These are phyloP conservation scores for Amiota minor DNA, from an alignment of 2,888 invertebrate genomes.

Conservation along the genomic window DNA sequence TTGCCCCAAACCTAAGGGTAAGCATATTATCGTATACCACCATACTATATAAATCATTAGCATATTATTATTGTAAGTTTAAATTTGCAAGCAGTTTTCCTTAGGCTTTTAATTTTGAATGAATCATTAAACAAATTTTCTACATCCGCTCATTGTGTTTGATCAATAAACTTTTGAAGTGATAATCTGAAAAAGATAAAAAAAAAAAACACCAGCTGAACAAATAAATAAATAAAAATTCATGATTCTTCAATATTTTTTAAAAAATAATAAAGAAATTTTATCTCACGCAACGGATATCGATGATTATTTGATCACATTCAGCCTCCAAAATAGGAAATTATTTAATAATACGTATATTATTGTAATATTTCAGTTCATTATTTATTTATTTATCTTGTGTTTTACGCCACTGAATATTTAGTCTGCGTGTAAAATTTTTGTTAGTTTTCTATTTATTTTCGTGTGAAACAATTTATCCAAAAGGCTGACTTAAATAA, in stretches of 20 bases:
- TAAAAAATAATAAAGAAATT: constrained; percentile 1
- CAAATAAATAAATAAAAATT: constrained; percentile 3
- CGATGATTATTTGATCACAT: constrained; percentile 18
- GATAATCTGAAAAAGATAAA: background rate
- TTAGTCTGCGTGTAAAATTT: constrained; percentile 3
- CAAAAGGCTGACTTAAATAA: too few species aligned
- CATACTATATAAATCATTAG: too few species aligned
- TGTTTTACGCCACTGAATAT: background rate
- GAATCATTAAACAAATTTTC: background rate
- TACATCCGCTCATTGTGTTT: too few species aligned
- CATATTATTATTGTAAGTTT: background rate
- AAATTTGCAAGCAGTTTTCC: background rate
- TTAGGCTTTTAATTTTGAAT: background rate
- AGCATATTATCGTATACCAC: too few species aligned
- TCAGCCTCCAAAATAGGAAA: constrained; percentile 7
- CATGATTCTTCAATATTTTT: background rate
- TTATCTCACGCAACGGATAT: constrained; percentile 17
- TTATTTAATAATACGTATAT: constrained; percentile 19
- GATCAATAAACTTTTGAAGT: too few species aligned
- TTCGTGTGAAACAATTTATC: too few species aligned
- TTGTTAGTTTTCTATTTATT: too few species aligned
- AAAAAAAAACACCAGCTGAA: background rate
- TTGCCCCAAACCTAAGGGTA: too few species aligned
- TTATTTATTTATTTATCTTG: background rate
- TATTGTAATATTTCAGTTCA: constrained; percentile 14